Conservation (phyloP, 2,113 vertebrate species). For the Clarias macrocephalus region DNA sequence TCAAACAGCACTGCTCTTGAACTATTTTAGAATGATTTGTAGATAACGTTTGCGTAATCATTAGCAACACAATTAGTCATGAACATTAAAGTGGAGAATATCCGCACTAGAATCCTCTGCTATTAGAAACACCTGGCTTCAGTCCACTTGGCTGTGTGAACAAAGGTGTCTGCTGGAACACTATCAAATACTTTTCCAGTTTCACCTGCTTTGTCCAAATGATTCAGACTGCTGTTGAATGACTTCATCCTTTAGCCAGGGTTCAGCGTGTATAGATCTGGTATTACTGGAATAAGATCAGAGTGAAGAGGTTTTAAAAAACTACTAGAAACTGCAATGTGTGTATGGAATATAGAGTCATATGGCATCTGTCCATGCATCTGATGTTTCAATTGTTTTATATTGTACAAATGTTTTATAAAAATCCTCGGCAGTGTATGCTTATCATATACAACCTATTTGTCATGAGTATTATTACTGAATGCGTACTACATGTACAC, state of each 20-base stretch:
- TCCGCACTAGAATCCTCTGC: constrained; percentile 10
- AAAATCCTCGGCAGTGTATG: too few species aligned
- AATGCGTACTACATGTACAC: too few species aligned
- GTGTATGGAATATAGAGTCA: too few species aligned
- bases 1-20: constrained; percentile 34
- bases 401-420: too few species aligned
- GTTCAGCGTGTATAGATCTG: constrained; percentile 18
- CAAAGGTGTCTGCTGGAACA: constrained; percentile 40
- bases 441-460: too few species aligned
- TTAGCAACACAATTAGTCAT: constrained; percentile 22
- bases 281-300: background rate
- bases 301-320: background rate
- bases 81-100: constrained; percentile 25
- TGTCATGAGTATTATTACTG: too few species aligned
- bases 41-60: constrained; percentile 6
- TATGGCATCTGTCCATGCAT: too few species aligned
- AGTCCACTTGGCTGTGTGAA: constrained; percentile 21
- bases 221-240: constrained; percentile 26
- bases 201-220: constrained; percentile 43
- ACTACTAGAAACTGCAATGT: background rate
- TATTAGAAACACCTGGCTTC: constrained; percentile 5
- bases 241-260: constrained; percentile 27
- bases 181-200: constrained; percentile 22
- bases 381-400: too few species aligned
- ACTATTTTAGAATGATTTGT: background rate